phyloP scores from a whole-genome alignment of 2,797 vertebrate species.

The Acrossocheilus wenchowensis region DNA sequence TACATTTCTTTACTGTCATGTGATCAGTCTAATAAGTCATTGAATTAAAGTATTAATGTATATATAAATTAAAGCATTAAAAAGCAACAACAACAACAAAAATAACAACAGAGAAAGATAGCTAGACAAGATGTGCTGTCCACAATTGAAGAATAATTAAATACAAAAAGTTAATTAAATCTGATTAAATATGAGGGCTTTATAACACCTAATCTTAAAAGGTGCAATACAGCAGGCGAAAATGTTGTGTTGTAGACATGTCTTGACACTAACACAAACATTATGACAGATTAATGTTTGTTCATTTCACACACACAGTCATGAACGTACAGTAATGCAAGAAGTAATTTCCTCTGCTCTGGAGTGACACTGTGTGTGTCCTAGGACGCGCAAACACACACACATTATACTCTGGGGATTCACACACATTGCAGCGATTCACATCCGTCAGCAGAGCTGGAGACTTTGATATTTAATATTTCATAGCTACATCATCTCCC shows the following conservation, averaged over 20 bases:
- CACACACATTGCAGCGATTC: conserved; percentile 41
- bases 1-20: neutral
- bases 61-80: neutral
- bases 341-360: conserved; percentile 33
- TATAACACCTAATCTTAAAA: neutral
- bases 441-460: conserved; percentile 51
- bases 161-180: too few species aligned
- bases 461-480: conserved; percentile 78
- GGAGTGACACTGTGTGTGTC: neutral
- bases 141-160: too few species aligned
- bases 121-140: neutral
- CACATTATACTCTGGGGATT: conserved; percentile 34
- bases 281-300: conserved; percentile 31
- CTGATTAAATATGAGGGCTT: neutral
- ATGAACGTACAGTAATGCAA: conserved; percentile 1
- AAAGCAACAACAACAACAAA: too few species aligned
- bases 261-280: conserved; percentile 19
- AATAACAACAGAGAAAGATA: neutral
- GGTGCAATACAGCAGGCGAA: neutral
- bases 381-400: neutral
- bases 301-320: neutral
- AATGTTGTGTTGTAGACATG: conserved; percentile 5
- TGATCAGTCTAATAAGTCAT: neutral
- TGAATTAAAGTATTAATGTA: neutral
- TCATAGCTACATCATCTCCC: conserved; percentile 74